Percentiles rank a stretch among this genome's conserved stretches.
Conservation (phyloP, 2,888 invertebrate genomes). For the Drosophila aldrichi region DNA sequence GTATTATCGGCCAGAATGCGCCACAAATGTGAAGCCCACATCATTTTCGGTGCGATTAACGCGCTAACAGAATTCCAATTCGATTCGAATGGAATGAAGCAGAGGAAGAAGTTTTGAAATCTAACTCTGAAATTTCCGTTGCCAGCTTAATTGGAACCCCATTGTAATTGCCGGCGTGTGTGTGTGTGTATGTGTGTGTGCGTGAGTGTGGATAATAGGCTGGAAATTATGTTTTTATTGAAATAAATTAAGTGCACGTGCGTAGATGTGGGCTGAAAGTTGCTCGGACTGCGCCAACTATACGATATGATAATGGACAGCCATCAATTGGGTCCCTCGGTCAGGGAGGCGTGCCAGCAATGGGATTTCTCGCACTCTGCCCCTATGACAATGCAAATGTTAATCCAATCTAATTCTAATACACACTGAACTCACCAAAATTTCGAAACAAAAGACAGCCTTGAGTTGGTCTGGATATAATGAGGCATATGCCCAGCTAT, state of each 20-base stretch:
- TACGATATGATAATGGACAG: constrained; percentile 9
- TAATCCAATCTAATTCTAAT: constrained; percentile 69
- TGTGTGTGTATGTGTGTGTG: constrained; percentile 8
- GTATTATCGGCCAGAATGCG: constrained; percentile 54
- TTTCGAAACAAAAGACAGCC: constrained; percentile 4
- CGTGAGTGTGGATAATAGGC: constrained; percentile 70
- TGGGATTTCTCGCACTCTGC: constrained; percentile 32
- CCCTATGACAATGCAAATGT: constrained; percentile 64
- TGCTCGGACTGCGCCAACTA: constrained; percentile 9
- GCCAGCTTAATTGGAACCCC: constrained; percentile 71
- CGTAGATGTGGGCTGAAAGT: constrained; percentile 67
- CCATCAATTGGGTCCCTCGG: constrained; percentile 41
- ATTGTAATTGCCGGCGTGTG: constrained; percentile 36
- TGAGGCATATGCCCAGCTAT: not conserved
- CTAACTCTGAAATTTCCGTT: constrained; percentile 36
- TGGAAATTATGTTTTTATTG: constrained; percentile 79
- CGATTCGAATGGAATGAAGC: not conserved
- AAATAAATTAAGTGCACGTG: constrained; percentile 82
- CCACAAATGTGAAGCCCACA: constrained; percentile 55
- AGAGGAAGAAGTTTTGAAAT: constrained; percentile 20
- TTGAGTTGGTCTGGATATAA: not conserved
- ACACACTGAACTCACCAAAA: not conserved
- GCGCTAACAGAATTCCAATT: constrained; percentile 39
- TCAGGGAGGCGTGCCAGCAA: not conserved
- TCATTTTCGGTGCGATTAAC: constrained; percentile 75